Base-by-base conservation (phyloP, 2,113 vertebrate genomes). In the Hyperoodon ampullatus region DNA sequence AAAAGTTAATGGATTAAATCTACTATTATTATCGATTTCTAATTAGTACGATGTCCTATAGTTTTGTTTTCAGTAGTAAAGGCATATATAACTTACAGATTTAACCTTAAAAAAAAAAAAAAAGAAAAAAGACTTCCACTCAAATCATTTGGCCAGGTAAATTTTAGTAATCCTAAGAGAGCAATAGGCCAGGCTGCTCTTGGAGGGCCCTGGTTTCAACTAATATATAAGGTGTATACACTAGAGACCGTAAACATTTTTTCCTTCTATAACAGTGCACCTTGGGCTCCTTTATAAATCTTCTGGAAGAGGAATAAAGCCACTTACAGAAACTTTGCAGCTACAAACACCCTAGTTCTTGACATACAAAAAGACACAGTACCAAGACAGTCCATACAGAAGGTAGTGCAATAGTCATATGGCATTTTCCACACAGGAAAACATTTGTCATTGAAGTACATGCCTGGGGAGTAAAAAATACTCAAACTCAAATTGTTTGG, bases 41-140 rank as follows among this genome's bases (percentile, higher is more conserved):
- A 88, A 83, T 96, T 78, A 96, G 65, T 74, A 97, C 1, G 18
- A 74, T 65, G 44, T 8, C 14, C 35, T 70, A 18, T 23, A 72
- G 55, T 96, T 96, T 92, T 68, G 68, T 65, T 86, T 96, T 78
- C 23, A 92, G 87, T 91, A 96, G 82, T 24, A 94, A 89, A 83
- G 0, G 1, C 7, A 24, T 77, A n/a, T 4, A 42, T 3, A 84
- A 78, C 14, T 85, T 85, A 63, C 24, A 96, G 90, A 1, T 70
- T 86, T 96, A 35, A 81, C 65, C 81, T 92, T 53, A 53, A 14
- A 55, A 77, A 30, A 66, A 13, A 13, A 60, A 33, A 75, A 68
- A 78, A n/a, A 47, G 50, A 23, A 72, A 50, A 39, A 39, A 78
- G 11, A 63, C 58, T 47, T 39, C 71, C 16, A 58, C 39, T 75